Base-by-base conservation (phyloP, 1,140 invertebrate genomes). In the Lethocerus indicus region DNA sequence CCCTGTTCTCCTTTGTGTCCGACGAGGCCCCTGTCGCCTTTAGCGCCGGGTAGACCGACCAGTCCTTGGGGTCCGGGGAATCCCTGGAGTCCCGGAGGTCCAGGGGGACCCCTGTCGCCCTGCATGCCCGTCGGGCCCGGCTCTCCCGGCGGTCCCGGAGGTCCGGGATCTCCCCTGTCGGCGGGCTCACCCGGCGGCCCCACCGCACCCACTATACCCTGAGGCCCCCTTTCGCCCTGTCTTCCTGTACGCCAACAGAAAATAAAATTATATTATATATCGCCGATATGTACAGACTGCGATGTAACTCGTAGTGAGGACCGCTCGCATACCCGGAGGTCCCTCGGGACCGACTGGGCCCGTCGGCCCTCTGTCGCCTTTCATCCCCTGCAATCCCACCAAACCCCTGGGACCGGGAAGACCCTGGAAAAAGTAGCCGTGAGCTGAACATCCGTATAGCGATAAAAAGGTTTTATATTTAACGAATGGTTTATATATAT, bases 141-240 rank as follows among this genome's bases (percentile, higher is more conserved):
- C 62, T 86, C 82, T 54, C 85, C 79, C 43, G 76, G 68, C n/a
- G 71, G 63, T 9, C 83, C 83, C 18, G 80, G 73, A 39, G 71
- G 65, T 40, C 84, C 84, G 24, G 76, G 72, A 56, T 86, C 82
- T 27, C 83, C 83, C 59, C 77, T 67, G 60, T 81, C 78, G 0
- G 74, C 81, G 47, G 78, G 74, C 63, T 83, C 79, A 44, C 83
- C 83, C 13, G 78, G 78, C n/a, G 78, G 74, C 14, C 83, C 83
- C 6, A 67, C 59, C 7, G 74, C 73, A 27, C 83, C 83, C 24
- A 79, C 60, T 23, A 69, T 67, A 16, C 83, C 82, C 63, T 76
- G 76, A 1, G 68, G 68, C 16, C 81, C 81, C 60, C 78, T 67
- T 60, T 81, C 78, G 26, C 79, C 77, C 62, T 75, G 72, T n/a